Evolutionary conservation across 2,113 vertebrate genomes (phyloP).

Genomic region (Ctenodactylus gundi): DNA sequence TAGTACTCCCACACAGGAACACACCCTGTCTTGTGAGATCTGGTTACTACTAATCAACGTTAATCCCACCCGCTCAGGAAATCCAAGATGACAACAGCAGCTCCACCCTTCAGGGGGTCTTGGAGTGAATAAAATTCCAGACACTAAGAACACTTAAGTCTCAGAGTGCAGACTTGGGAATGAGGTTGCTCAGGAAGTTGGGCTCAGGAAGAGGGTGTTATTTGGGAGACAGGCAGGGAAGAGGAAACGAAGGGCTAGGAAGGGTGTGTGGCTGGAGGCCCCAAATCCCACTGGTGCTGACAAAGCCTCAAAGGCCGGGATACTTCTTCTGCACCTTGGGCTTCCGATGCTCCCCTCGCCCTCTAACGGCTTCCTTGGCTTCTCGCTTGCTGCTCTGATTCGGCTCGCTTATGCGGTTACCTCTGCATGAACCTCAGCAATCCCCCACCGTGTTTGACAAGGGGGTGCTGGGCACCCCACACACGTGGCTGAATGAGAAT

Average conservation of each 20-base stretch:
- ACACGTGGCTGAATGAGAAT: fast-evolving
- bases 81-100: not conserved
- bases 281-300: not conserved
- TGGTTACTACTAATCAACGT: not conserved
- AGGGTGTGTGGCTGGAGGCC: not conserved
- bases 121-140: not conserved
- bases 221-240: not conserved
- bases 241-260: fast-evolving
- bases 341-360: not conserved
- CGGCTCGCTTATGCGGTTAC: not conserved
- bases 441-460: fast-evolving
- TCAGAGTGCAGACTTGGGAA: not conserved
- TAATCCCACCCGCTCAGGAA: not conserved
- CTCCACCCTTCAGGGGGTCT: not conserved
- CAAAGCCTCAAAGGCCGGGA: not conserved
- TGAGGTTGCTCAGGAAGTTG: not conserved
- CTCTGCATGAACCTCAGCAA: not conserved
- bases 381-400: not conserved
- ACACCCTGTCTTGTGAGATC: not conserved
- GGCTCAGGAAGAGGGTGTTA: not conserved
- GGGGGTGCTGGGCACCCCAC: not conserved
- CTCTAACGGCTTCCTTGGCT: not conserved
- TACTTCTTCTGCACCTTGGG: not conserved
- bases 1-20: not conserved
- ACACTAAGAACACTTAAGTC: not conserved